Evolutionary conservation across 1,140 invertebrate genomes (phyloP), one percentile per base, ranked within the genome.

Genomic region (Leptestheria dahalacensis): DNA sequence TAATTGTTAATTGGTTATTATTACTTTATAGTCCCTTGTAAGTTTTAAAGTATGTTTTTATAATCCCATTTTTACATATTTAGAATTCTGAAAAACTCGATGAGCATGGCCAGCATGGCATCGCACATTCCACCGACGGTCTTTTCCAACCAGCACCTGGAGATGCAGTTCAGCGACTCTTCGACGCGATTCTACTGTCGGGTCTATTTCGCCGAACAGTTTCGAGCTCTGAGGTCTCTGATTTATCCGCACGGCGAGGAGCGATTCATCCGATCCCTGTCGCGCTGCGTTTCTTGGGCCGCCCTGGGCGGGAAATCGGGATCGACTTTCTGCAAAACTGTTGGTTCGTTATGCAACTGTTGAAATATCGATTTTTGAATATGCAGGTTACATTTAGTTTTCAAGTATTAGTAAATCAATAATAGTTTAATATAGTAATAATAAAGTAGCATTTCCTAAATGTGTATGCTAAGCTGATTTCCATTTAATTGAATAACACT

Each of bases 261-360:
- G 63, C 75, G 73, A 0, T 86, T 82, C 65, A 82, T 86, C 1
- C 77, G 92, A 6, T 98, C 94, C 24, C 73, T 99, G 29, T 83
- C 88, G 33, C 77, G 86, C 57, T 97, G 92, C 70, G 80, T 90
- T 21, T 83, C 85, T 33, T 99, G 96, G 96, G 84, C 89, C 25
- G 92, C 95, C 0, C 77, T 84, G 60, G 96, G 94, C 48, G 95
- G 96, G 12, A 99, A 99, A 73, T 97, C 92, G 11, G 94, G 95
- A 1, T 95, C 91, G 24, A 80, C 83, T 11, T 99, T 99, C 74
- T 90, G 86, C 68, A 97, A 98, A 77, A 97, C 91, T 18, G 76
- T 82, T 71, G 86, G 87, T 87, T n/a, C n/a, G n/a, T n/a, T n/a
- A n/a, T n/a, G n/a, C n/a, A n/a, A n/a, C n/a, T n/a, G n/a, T n/a